Evolutionary conservation across 1,140 invertebrate genomes (phyloP).

Genomic region (Pachypsylla venusta): DNA sequence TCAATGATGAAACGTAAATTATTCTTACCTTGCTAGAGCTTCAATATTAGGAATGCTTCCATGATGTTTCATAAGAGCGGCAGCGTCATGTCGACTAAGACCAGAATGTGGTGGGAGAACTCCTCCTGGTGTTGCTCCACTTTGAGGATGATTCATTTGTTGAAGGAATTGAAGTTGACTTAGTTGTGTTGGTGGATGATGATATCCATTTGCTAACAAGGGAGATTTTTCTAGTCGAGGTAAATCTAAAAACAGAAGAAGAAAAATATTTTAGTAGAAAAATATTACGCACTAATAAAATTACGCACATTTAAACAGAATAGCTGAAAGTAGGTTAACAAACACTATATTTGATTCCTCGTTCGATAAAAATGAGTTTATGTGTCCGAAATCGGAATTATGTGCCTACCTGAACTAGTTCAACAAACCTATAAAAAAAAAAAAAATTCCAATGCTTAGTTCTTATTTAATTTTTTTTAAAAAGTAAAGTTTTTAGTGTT

Average conservation of each 20-base stretch:
- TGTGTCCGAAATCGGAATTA: too few relatives aligned
- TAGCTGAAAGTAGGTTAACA: too few relatives aligned
- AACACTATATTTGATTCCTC: too few relatives aligned
- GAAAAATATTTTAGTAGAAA: background rate
- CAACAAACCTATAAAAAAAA: too few relatives aligned
- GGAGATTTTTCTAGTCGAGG: constrained; percentile 79
- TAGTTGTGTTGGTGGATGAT: constrained; percentile 76
- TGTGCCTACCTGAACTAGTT: too few relatives aligned
- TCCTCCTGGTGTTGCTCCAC: constrained; percentile 60
- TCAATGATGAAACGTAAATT: background rate
- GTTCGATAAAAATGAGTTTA: too few relatives aligned
- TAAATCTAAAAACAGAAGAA: constrained; percentile 19
- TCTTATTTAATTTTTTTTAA: too few relatives aligned
- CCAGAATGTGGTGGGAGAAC: constrained; percentile 56
- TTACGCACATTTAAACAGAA: too few relatives aligned
- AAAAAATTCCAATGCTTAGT: too few relatives aligned
- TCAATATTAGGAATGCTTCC: constrained; percentile 64
- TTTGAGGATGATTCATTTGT: constrained; percentile 53
- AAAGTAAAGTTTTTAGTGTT: too few relatives aligned
- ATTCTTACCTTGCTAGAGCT: constrained; percentile 58
- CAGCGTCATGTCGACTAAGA: constrained; percentile 49
- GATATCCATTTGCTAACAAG: constrained; percentile 82
- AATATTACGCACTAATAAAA: too few relatives aligned
- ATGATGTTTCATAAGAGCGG: constrained; percentile 52
- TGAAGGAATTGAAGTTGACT: constrained; percentile 80